Conservation (phyloP, 2,113 vertebrate genomes). For the Dasyornis broadbenti region DNA sequence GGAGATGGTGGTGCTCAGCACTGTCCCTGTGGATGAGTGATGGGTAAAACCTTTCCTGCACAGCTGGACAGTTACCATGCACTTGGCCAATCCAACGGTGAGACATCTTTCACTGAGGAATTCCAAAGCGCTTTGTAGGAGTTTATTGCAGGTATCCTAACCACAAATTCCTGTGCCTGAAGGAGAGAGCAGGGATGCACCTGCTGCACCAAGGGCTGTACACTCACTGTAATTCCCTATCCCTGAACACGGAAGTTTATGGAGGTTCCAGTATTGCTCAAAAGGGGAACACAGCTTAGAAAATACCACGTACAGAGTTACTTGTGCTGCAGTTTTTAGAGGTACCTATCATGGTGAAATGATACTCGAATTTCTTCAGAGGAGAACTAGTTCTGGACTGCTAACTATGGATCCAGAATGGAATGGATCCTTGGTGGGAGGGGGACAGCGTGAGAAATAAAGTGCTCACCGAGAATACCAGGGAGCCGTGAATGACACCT, state of each 20-base stretch:
- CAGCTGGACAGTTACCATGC: background rate
- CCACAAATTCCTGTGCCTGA: background rate
- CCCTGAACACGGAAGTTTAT: background rate
- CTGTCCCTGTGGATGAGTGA: too few species aligned
- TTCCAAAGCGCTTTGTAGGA: background rate
- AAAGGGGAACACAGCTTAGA: background rate
- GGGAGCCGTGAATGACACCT: slow-evolving; percentile 10
- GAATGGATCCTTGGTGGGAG: background rate
- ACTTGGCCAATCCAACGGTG: background rate
- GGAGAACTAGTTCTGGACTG: background rate
- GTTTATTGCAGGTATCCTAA: background rate
- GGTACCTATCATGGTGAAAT: background rate
- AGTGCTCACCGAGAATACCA: background rate
- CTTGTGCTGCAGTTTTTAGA: background rate
- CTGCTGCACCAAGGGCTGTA: background rate
- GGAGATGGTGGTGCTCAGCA: background rate
- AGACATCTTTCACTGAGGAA: background rate
- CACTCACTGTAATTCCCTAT: background rate
- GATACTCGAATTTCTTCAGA: background rate
- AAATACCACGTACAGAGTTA: background rate
- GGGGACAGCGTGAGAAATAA: slow-evolving; percentile 19
- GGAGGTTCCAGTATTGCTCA: background rate
- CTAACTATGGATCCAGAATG: background rate
- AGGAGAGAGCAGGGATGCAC: background rate
- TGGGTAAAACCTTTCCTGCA: background rate